phyloP scores from a whole-genome alignment of 2,888 invertebrate genomes.

The Scaptomyza reducta region DNA sequence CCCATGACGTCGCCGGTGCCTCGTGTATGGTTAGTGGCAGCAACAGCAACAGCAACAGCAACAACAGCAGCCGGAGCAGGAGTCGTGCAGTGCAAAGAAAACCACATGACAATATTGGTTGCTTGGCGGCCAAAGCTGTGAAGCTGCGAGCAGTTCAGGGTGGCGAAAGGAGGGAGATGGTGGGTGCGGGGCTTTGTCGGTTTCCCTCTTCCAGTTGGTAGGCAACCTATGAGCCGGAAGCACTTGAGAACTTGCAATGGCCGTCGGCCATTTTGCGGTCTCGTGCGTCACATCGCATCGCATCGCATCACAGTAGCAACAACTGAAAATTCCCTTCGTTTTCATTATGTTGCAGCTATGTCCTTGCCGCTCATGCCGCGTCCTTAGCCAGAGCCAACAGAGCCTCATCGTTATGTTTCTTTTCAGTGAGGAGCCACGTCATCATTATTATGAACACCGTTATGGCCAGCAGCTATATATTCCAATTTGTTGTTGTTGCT shows the following conservation, averaged over 20 bases:
- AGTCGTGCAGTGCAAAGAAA: conserved; percentile 65
- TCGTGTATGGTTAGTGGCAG: conserved; percentile 68
- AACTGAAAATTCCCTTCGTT: conserved; percentile 78
- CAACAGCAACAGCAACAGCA: conserved; percentile 9
- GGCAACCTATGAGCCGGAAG: conserved; percentile 79
- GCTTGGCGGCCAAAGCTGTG: conserved; percentile 54
- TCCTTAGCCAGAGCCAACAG: conserved; percentile 13
- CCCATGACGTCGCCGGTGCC: conserved; percentile 70
- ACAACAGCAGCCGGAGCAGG: conserved; percentile 35
- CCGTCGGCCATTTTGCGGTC: conserved; percentile 75
- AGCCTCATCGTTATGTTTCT: conserved; percentile 54
- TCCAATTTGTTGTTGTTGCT: conserved; percentile 78
- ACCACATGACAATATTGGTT: conserved; percentile 78
- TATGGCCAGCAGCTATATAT: conserved; percentile 73
- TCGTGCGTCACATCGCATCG: conserved; percentile 75
- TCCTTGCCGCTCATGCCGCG: conserved; percentile 57
- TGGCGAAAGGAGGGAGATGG: not conserved
- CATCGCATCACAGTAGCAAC: conserved; percentile 25
- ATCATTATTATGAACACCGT: conserved; percentile 80
- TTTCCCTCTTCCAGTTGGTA: conserved; percentile 28
- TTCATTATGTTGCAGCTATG: conserved; percentile 80
- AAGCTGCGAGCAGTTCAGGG: conserved; percentile 6
- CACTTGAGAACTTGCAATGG: conserved; percentile 79
- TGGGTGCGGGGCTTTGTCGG: conserved; percentile 1
- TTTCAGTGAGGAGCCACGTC: conserved; percentile 78